Percentiles rank a stretch among this genome's conserved stretches.
These are phyloP conservation scores for Hozukius guyotensis DNA, from an alignment of 2,797 vertebrate species.

Conservation along the genomic window DNA sequence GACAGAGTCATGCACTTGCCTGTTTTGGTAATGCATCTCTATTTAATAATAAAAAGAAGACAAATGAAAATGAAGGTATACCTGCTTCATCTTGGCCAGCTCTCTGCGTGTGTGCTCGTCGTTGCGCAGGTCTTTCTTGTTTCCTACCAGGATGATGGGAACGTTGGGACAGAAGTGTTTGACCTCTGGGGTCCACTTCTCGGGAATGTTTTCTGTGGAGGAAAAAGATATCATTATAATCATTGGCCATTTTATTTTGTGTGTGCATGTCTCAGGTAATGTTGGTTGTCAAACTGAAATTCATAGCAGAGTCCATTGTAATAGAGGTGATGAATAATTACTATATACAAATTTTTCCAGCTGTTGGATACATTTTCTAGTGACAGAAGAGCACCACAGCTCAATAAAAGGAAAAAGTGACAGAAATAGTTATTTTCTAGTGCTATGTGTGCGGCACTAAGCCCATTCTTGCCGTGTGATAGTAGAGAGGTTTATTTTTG, in stretches of 20 bases:
- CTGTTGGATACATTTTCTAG: background rate
- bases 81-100: constrained; percentile 99
- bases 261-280: no score
- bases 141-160: constrained; percentile 98
- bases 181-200: constrained; percentile 99
- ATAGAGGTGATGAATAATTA: background rate
- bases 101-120: constrained; percentile 98
- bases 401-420: background rate
- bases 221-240: background rate
- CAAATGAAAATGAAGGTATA: constrained; percentile 22
- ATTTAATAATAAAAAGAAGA: background rate
- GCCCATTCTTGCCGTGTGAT: background rate
- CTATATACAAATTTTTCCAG: background rate
- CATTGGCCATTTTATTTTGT: background rate
- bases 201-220: constrained; percentile 97
- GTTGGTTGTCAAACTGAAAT: background rate
- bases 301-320: no score
- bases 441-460: background rate
- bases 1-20: background rate
- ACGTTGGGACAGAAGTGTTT: constrained; percentile 99
- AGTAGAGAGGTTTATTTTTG: background rate
- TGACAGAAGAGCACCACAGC: background rate
- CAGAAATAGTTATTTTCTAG: background rate
- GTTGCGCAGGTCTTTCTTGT: constrained; percentile 98
- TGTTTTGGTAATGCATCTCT: background rate